These are phyloP conservation scores for Heliconius nattereri DNA, from an alignment of 1,140 invertebrate species.

Conservation along the genomic window DNA sequence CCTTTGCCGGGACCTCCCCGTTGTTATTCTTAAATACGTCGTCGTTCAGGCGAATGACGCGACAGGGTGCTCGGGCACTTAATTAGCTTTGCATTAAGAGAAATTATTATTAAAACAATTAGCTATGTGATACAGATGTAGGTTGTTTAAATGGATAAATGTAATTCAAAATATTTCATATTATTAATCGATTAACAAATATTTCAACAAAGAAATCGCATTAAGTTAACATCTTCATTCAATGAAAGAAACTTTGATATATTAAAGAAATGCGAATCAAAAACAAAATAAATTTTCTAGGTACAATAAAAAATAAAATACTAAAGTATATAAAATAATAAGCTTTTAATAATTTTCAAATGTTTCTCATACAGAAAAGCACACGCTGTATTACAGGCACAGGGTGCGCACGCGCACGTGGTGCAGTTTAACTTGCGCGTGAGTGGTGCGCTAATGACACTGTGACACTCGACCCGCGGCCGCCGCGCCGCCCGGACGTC, in stretches of 20 bases:
- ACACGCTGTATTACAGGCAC: conserved; percentile 50
- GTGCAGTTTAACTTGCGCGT: conserved; percentile 67
- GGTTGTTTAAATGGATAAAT: not conserved
- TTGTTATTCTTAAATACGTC: conserved; percentile 63
- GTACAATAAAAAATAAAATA: not conserved
- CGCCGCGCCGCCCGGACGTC: conserved; percentile 44
- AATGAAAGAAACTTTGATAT: not conserved
- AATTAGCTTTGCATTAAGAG: conserved; percentile 32
- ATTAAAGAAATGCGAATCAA: no score
- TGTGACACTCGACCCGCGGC: conserved; percentile 48
- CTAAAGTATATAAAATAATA: not conserved
- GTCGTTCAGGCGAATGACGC: conserved; percentile 50
- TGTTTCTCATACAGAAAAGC: conserved; percentile 16
- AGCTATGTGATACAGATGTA: not conserved
- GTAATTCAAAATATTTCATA: not conserved
- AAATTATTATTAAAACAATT: conserved; percentile 20
- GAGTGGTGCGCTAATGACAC: conserved; percentile 67
- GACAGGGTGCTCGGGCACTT: conserved; percentile 51
- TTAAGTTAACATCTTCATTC: not conserved
- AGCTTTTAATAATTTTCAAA: not conserved
- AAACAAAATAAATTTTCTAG: not conserved
- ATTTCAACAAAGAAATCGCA: not conserved
- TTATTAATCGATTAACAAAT: not conserved
- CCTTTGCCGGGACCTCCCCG: conserved; percentile 72
- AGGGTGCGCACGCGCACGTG: conserved; percentile 64